These are phyloP conservation scores for Dendrocincla fuliginosa DNA, from an alignment of 2,797 vertebrate species.

Conservation along the genomic window DNA sequence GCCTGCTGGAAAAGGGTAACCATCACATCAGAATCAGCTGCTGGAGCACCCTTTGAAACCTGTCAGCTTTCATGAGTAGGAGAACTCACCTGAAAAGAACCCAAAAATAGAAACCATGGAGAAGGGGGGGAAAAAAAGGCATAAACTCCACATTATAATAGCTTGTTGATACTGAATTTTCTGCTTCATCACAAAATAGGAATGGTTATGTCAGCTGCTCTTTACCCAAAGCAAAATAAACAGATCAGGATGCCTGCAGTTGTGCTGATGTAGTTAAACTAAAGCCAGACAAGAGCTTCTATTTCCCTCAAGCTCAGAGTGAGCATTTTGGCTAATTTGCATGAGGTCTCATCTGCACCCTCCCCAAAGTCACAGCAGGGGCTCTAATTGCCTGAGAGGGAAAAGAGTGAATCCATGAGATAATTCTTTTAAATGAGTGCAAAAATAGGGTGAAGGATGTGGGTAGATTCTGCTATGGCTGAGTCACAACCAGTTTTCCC, in stretches of 20 bases:
- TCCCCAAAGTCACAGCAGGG: background rate
- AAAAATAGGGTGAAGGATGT: background rate
- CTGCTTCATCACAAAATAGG: background rate
- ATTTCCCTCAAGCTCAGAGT: background rate
- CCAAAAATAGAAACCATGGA: background rate
- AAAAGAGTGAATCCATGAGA: background rate
- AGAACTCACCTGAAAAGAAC: slow-evolving; percentile 12
- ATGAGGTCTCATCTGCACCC: background rate
- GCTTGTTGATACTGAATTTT: background rate
- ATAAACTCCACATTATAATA: background rate
- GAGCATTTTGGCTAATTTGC: background rate
- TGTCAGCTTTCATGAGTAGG: background rate
- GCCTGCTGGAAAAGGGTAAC: background rate
- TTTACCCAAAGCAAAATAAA: background rate
- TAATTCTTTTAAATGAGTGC: background rate
- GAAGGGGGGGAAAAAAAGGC: background rate
- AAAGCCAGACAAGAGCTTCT: background rate
- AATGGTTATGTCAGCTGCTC: background rate
- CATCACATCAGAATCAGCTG: background rate
- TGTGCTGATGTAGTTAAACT: background rate
- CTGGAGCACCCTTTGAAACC: background rate
- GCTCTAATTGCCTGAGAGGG: background rate
- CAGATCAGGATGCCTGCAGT: background rate
- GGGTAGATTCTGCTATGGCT: background rate
- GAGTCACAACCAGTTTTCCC: background rate